phyloP scores from a whole-genome alignment of 1,140 invertebrate species.

The Bombus sylvicola region DNA sequence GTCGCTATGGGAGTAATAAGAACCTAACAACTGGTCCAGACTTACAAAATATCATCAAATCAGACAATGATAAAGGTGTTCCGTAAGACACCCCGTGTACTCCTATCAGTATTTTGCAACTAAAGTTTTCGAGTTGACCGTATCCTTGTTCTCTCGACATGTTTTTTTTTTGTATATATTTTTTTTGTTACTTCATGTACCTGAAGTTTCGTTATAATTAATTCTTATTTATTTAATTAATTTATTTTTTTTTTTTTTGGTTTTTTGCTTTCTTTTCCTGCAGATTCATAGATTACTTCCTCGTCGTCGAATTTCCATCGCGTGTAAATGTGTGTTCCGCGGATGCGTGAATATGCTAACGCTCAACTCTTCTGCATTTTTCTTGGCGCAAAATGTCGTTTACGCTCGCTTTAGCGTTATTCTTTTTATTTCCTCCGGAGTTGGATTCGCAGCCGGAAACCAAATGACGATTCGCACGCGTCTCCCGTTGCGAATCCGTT shows the following conservation, averaged over 20 bases:
- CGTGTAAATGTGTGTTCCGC: not conserved
- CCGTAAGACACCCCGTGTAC: conserved; percentile 69
- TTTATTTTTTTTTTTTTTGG: not conserved
- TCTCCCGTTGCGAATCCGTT: conserved; percentile 55
- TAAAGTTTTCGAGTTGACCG: conserved; percentile 71
- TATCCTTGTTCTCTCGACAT: conserved; percentile 54
- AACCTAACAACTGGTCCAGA: conserved; percentile 82
- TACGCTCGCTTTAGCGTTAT: conserved; percentile 2
- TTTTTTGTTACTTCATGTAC: conserved; percentile 4
- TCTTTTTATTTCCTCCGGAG: conserved; percentile 7
- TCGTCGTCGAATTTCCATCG: conserved; percentile 15
- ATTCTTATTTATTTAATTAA: not conserved
- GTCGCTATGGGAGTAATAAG: conserved; percentile 81
- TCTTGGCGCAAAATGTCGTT: not conserved
- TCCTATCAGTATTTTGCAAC: conserved; percentile 71
- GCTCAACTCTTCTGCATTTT: not conserved
- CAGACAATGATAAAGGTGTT: conserved; percentile 79
- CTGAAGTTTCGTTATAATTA: conserved; percentile 7
- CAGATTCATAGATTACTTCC: not conserved
- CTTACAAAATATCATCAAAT: conserved; percentile 82
- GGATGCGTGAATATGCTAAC: not conserved
- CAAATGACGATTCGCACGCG: not conserved
- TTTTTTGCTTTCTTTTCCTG: conserved; percentile 1
- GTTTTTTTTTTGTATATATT: conserved; percentile 24
- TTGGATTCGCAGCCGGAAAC: conserved; percentile 43